Base-by-base conservation (phyloP, 2,113 vertebrate species). In the Puffinus mauretanicus region DNA sequence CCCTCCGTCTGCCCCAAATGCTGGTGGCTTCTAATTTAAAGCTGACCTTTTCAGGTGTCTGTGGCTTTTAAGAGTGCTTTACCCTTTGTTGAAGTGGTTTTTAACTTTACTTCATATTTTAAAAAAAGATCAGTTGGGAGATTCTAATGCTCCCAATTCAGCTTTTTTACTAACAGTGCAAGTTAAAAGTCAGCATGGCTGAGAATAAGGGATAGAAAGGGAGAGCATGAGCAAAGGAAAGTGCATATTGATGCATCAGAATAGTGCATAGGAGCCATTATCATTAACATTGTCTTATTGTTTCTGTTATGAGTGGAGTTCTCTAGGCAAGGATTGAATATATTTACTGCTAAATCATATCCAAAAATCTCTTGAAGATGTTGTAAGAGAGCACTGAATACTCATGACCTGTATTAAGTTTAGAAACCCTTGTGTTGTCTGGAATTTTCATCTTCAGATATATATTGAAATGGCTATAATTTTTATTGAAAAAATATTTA, bases 51-150 rank as follows among this genome's bases (percentile, higher is more conserved):
- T 78, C 58, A 2, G 1, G 84, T 90, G 78, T 90, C 83, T 93
- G 32, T 90, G 82, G 60, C 55, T 96, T 96, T 94, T 77, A 64
- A 90, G 90, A 95, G 89, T 85, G 86, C 75, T 91, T 94, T 94
- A 93, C 54, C 66, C 58, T 95, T 88, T 89, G 66, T 80, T 70
- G 71, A 94, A 93, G 89, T 85, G 91, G 54, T 82, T 97, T 97
- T 97, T 96, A 96, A 95, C 89, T 95, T 94, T 64, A 93, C 90
- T 95, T 93, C 69, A 61, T 93, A 51, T 91, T 97, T 97, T 92
- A 95, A 96, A 96, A 95, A 97, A 97, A 96, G 91, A 97, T 96
- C 96, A 97, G 89, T 47, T 97, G 94, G 95, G 97, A 95, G 73
- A 95, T 51, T 73, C 66, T 93, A 96, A 94, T 96, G 93, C 70